Base-by-base conservation (phyloP, 2,888 invertebrate genomes). In the Sericinus montela region DNA sequence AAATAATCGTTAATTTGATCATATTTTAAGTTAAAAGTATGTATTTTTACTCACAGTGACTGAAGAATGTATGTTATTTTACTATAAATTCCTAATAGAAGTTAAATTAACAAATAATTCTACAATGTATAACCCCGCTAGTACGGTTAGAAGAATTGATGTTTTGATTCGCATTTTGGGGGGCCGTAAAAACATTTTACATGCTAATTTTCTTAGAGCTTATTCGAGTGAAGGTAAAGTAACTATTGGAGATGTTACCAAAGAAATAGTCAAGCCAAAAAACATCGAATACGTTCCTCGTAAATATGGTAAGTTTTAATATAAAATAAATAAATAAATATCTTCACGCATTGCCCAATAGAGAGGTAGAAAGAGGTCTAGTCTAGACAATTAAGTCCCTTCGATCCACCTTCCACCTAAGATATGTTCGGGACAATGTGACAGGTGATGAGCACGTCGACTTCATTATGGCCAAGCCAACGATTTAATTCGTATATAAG, bases 201-300 rank as follows among this genome's bases (percentile, higher is more conserved):
- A 65, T 4, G 67, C 75, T n/a, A 88, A 89, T 62, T 59, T 62
- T 56, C 79, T 89, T 8, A 72, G 88, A 58, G 80, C 78, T 5
- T 88, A 80, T 59, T 78, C 89, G 39, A 84, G 83, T 53, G 77
- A 84, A 49, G 90, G 89, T 59, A 90, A 86, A 73, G 92, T 95
- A 39, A 92, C 92, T 30, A 94, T 96, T 60, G 95, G 94, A 58
- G 93, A 94, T 80, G 91, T 95, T 56, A 90, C 91, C 29, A 94
- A 93, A 73, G 88, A 90, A 32, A 65, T 89, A 9, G 65, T 67
- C 50, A 67, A 77, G 38, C 92, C 95, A 0, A 91, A 91, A 62
- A 90, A 92, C 69, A 91, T 93, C 1, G 94, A 97, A 87, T 92
- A 94, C 72, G 95, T 98, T n/a, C 98, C 98, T 7, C 85, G 90